These are phyloP conservation scores for Drosophila parvula DNA, from an alignment of 1,140 invertebrate species.

Conservation along the genomic window DNA sequence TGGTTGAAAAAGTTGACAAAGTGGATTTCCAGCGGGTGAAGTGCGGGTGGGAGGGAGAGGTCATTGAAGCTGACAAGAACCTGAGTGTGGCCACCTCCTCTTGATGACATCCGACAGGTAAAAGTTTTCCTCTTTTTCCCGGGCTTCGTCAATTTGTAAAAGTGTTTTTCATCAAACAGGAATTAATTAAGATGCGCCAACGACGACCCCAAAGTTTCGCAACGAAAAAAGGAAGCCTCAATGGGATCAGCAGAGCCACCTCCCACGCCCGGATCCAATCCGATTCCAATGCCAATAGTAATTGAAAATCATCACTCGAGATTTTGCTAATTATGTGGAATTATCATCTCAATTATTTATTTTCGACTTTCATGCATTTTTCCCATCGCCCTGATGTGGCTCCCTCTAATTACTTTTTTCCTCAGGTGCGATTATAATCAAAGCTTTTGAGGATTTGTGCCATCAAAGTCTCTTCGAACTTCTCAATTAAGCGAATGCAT, in stretches of 20 bases:
- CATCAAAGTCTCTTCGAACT: constrained; percentile 79
- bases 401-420: constrained; percentile 68
- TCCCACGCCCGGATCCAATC: constrained; percentile 13
- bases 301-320: constrained; percentile 82
- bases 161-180: constrained; percentile 81
- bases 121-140: constrained; percentile 62
- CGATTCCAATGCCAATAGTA: constrained; percentile 61
- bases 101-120: constrained; percentile 62
- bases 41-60: constrained; percentile 6
- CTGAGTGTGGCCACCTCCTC: constrained; percentile 8
- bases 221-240: constrained; percentile 29
- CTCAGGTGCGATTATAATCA: constrained; percentile 81
- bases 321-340: constrained; percentile 82
- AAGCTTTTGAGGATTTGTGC: constrained; percentile 74
- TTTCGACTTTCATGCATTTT: constrained; percentile 75
- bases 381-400: constrained; percentile 32
- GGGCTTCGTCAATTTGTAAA: constrained; percentile 77
- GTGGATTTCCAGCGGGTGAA: constrained; percentile 55
- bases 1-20: constrained; percentile 78
- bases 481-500: constrained; percentile 84
- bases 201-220: constrained; percentile 53
- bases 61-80: constrained; percentile 54
- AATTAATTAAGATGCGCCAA: constrained; percentile 77
- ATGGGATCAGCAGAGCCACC: constrained; percentile 21
- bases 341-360: constrained; percentile 83